Evolutionary conservation across 2,888 invertebrate species (phyloP), one percentile per base, ranked within the genome.

Genomic region (Carabus problematicus): DNA sequence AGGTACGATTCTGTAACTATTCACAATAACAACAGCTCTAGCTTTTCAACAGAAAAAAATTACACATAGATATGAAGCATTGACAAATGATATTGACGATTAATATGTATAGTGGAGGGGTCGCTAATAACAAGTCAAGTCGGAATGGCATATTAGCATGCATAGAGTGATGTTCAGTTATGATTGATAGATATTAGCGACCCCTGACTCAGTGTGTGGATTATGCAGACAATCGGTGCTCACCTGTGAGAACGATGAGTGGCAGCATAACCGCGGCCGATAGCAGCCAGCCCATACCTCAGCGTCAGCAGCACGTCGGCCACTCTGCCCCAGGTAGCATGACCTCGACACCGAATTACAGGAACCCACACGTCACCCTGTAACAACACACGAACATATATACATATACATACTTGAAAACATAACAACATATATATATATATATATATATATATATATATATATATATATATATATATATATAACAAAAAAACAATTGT

Each of bases 221-320:
- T 41, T 14, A 52, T 49, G 16, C 45, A 14, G 12, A 11, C 7
- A 29, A 29, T 14, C 29, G 19, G 52, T 18, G 49, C 75, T 78
- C 75, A 80, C 81, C 81, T 78, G 81, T 80, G 75, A 83, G 76
- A 75, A 80, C 79, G 77, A 81, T 78, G 77, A 83, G 79, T 80
- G 80, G 78, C 74, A 83, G 80, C 77, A 82, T 77, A 74, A 82
- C 78, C 77, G 80, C 79, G 75, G 79, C 78, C 74, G 82, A 78
- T 74, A 82, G 78, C 76, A 82, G 82, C 82, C 83, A 83, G 82
- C 82, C 83, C 83, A 83, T 83, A 77, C 79, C 82, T 80, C 79
- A 76, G 76, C 80, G 80, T 82, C 82, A 83, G 79, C 81, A 82
- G 76, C 75, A 70, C 47, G 47, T 56, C n/a, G 62, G 56, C 55